Conservation (phyloP, 2,797 vertebrate genomes). For the Trachurus trachurus region DNA sequence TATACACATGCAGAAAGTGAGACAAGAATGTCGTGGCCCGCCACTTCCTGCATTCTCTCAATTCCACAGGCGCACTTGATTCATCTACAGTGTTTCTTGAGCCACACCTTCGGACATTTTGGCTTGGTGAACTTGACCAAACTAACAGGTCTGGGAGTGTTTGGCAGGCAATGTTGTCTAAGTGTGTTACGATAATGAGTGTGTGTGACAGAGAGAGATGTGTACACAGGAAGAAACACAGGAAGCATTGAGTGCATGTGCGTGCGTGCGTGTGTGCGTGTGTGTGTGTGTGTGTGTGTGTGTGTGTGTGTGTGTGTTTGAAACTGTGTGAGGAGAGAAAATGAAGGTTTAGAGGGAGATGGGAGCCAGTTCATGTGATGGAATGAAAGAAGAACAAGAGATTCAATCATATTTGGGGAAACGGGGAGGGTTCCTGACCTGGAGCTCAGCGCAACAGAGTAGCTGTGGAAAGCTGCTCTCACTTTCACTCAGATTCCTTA, state of each 20-base stretch:
- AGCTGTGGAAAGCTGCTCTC: slow-evolving; percentile 3
- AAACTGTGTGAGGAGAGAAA: background rate
- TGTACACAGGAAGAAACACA: slow-evolving; percentile 32
- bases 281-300: background rate
- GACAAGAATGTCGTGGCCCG: no score
- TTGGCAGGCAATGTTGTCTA: slow-evolving; percentile 2
- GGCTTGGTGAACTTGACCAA: slow-evolving; percentile 11
- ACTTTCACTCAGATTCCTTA: background rate
- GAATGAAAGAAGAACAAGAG: slow-evolving; percentile 29
- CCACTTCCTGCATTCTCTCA: slow-evolving; percentile 49
- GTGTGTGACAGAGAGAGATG: background rate
- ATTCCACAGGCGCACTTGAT: slow-evolving; percentile 10
- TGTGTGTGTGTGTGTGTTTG: background rate
- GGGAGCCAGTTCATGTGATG: background rate
- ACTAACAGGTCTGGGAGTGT: slow-evolving; percentile 10
- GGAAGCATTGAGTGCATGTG: slow-evolving; percentile 11
- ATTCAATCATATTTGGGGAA: slow-evolving; percentile 6
- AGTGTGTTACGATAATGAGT: background rate
- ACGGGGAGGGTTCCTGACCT: slow-evolving; percentile 25
- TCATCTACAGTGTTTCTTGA: slow-evolving; percentile 19
- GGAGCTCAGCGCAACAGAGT: background rate
- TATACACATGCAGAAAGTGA: background rate
- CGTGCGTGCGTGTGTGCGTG: no score
- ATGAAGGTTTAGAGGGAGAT: slow-evolving; percentile 26
- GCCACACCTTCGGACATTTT: slow-evolving; percentile 17